These are phyloP conservation scores for Dryoscopus gambensis DNA, from an alignment of 2,113 vertebrate species.

Conservation along the genomic window DNA sequence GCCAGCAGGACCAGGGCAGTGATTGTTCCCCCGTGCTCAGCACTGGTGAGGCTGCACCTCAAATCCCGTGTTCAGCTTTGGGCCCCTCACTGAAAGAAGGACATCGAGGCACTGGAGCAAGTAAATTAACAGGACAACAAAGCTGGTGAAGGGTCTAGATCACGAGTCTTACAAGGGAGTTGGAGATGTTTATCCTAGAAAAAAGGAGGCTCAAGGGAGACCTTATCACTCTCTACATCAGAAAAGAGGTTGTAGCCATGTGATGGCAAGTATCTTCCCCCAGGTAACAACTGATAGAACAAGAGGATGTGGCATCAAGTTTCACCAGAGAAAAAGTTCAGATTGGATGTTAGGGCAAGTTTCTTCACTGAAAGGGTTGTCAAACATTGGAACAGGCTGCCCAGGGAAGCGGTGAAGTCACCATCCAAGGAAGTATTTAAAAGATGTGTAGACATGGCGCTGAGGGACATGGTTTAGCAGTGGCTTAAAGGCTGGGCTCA, in stretches of 20 bases:
- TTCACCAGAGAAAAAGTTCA: not conserved
- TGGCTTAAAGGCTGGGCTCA: not conserved
- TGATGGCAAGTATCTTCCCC: not conserved
- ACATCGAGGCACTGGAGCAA: not conserved
- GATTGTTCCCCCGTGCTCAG: fast-evolving
- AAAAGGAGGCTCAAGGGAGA: not conserved
- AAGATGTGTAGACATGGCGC: not conserved
- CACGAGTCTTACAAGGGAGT: not conserved
- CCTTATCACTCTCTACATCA: not conserved
- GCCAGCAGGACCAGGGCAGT: not conserved
- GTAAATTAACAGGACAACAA: not conserved
- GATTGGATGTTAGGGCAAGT: not conserved
- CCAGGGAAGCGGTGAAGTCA: fast-evolving
- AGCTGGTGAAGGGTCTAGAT: not conserved
- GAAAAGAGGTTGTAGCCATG: not conserved
- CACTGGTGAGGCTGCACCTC: not conserved
- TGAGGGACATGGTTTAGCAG: not conserved
- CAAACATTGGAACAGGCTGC: not conserved
- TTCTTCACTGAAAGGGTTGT: not conserved
- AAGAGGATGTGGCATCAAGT: not conserved
- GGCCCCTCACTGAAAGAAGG: not conserved
- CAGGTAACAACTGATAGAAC: not conserved
- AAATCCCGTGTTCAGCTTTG: not conserved
- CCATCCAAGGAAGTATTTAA: not conserved
- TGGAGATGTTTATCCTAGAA: not conserved